Percentiles rank a stretch among this genome's conserved stretches.
These are phyloP conservation scores for Rotaria magnacalcarata DNA, from an alignment of 2,888 invertebrate genomes.

Conservation along the genomic window DNA sequence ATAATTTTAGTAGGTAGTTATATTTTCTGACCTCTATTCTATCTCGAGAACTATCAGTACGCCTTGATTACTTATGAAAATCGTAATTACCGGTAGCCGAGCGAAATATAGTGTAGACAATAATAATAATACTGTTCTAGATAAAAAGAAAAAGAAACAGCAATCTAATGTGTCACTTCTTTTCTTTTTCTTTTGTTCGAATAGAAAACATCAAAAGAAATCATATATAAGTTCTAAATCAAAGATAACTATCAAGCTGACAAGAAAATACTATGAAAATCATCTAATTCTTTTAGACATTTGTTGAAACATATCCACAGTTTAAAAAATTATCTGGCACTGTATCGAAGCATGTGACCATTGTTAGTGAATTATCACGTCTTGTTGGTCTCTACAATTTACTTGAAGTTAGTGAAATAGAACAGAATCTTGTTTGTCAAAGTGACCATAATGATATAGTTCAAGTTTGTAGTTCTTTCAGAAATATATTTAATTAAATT, in stretches of 20 bases:
- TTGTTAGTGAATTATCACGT: conserved; percentile 87
- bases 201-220: no score
- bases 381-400: conserved; percentile 71
- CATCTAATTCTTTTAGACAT: conserved; percentile 63
- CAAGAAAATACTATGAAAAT: not conserved
- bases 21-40: no score
- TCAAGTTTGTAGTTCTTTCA: conserved; percentile 61
- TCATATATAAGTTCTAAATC: no score
- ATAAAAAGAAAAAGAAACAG: no score
- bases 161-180: no score
- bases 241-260: not conserved
- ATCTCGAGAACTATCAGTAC: no score
- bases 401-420: conserved; percentile 83
- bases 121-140: no score
- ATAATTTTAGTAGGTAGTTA: no score
- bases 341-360: conserved; percentile 91
- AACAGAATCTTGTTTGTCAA: conserved; percentile 74
- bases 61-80: no score
- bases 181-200: no score
- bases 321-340: conserved; percentile 75
- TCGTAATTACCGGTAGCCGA: no score
- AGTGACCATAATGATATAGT: conserved; percentile 63
- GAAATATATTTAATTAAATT: not conserved
- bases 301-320: conserved; percentile 93
- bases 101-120: no score